Base-by-base conservation (phyloP, 1,140 invertebrate species). In the Trichomalopsis sarcophagae region DNA sequence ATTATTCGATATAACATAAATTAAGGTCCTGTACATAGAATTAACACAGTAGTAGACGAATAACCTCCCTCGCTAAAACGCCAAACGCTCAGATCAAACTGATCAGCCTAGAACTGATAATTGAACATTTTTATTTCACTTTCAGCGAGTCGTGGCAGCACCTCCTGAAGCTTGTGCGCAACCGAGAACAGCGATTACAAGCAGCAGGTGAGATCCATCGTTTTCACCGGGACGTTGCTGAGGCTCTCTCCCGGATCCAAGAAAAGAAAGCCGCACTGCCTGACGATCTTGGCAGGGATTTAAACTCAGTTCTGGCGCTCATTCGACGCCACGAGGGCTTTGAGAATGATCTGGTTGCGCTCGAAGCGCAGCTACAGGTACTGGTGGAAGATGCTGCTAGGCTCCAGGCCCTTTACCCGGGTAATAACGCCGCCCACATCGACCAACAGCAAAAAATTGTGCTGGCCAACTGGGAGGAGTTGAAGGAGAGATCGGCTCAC, bases 181-280 rank as follows among this genome's bases (percentile, higher is more conserved):
- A 97, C 82, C 95, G 98, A 17, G 97, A 98, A 87, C 95, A 97
- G 84, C 96, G 98, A 77, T 94, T 99, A 11, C 95, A 96, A 89
- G 98, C 98, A 0, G 98, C 98, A 9, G 98, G 97, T 27, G 98
- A 99, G 93, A 98, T 99, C 86, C 98, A 99, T 92, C 95, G 98
- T 66, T 99, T 99, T 94, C 98, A 99, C 93, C 95, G 98, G 33
- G 98, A 99, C 92, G 98, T 98, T 0, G 97, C 97, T 10, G 98
- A 99, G 90, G 97, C 98, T 7, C 92, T 98, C 2, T 97, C 97
- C 14, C 94, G 98, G 40, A 98, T 99, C 50, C 96, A 97, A 87
- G 97, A 98, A 89, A 98, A 99, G 91, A 96, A 96, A 87, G 95
- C 96, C 4, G 96, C 95, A 6, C 94, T 98, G 50, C 96, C 97